phyloP scores from a whole-genome alignment of 2,113 vertebrate species.

The Halichoerus grypus region DNA sequence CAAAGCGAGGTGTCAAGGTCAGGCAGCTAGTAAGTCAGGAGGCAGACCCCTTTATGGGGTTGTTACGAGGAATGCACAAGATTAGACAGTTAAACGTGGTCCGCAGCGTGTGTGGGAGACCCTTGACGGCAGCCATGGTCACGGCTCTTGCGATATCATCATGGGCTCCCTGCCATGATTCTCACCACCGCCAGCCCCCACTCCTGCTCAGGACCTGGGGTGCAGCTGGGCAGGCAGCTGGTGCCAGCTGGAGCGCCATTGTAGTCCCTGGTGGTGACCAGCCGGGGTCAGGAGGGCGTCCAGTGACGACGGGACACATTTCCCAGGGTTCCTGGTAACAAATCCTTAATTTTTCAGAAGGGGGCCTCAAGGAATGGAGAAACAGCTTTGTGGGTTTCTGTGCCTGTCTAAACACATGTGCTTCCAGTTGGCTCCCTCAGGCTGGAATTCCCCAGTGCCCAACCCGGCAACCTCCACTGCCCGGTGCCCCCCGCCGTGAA shows the following conservation, averaged over 20 bases:
- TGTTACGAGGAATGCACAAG: not conserved
- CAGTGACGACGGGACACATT: not conserved
- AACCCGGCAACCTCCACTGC: not conserved
- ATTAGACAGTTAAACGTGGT: not conserved
- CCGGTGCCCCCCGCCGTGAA: not conserved
- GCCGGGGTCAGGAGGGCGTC: not conserved
- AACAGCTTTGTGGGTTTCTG: not conserved
- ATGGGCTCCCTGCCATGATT: too few species aligned
- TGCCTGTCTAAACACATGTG: conserved; percentile 46
- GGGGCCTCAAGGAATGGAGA: not conserved
- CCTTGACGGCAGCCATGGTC: accelerated
- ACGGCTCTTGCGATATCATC: not conserved
- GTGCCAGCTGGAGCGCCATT: not conserved
- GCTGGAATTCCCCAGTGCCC: conserved; percentile 63
- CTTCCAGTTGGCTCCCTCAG: conserved; percentile 40
- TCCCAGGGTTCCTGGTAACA: not conserved
- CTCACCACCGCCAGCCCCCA: not conserved
- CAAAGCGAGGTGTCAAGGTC: not conserved
- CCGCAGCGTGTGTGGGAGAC: not conserved
- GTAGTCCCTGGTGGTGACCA: not conserved
- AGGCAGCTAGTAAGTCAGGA: not conserved
- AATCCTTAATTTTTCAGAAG: conserved; percentile 8
- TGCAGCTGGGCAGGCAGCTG: not conserved
- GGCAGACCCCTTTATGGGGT: not conserved
- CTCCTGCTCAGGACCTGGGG: not conserved